Percentiles rank a stretch among this genome's conserved stretches.
Evolutionary conservation across 2,797 vertebrate genomes (phyloP).

Genomic region (Hypotaenidia okinawae): DNA sequence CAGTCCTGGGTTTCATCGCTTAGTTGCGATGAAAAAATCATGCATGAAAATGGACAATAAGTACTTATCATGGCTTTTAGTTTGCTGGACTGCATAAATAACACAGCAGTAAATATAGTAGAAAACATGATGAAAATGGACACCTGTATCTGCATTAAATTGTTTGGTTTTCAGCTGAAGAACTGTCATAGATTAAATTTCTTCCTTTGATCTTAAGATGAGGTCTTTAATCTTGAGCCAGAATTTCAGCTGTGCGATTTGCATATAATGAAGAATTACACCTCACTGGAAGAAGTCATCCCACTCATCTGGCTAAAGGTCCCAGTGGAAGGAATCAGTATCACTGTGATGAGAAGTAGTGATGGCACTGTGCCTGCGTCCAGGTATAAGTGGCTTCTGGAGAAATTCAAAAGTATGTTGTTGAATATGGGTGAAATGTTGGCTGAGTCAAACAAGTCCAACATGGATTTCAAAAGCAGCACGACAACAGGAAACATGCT

Average conservation of each 20-base stretch:
- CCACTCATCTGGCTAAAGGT: neutral
- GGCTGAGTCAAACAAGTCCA: neutral
- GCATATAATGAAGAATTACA: neutral
- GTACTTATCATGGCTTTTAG: neutral
- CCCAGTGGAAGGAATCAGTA: neutral
- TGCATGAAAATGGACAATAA: neutral
- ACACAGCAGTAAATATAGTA: neutral
- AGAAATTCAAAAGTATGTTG: neutral
- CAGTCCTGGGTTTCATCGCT: neutral
- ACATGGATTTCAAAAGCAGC: neutral
- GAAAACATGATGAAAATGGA: neutral
- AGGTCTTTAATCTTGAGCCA: neutral
- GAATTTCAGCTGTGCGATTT: neutral
- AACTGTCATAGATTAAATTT: neutral
- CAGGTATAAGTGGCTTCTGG: neutral
- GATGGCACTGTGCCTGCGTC: fast-evolving
- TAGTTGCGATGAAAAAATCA: neutral
- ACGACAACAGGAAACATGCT: neutral
- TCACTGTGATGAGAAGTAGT: neutral
- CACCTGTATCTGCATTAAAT: neutral
- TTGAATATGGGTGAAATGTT: neutral
- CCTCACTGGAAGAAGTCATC: neutral
- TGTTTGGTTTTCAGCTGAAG: neutral
- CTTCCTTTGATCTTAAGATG: neutral
- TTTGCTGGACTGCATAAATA: neutral